These are phyloP conservation scores for Alsophila aescularia DNA, from an alignment of 2,888 invertebrate genomes.

Conservation along the genomic window DNA sequence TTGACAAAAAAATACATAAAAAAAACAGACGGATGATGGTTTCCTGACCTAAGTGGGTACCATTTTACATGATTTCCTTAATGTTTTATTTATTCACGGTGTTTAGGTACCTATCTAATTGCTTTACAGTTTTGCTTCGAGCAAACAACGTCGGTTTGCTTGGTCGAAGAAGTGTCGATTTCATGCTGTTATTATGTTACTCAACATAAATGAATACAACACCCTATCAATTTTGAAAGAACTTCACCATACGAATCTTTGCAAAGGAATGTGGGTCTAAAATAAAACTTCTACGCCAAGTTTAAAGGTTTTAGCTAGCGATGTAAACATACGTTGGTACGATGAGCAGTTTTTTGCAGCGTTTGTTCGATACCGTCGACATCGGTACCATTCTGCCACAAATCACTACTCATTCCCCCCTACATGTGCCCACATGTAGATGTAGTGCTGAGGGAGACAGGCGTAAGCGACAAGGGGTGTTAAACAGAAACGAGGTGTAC, in stretches of 20 bases:
- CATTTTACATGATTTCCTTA: too few relatives aligned
- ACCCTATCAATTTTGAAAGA: neutral
- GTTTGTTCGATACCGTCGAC: conserved; percentile 71
- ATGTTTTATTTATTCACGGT: too few relatives aligned
- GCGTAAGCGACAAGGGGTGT: conserved; percentile 7
- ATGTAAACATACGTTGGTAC: conserved; percentile 20
- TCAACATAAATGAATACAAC: too few relatives aligned
- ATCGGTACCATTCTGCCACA: conserved; percentile 57
- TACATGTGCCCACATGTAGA: conserved; percentile 20
- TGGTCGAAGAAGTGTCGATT: too few relatives aligned
- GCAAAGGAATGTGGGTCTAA: conserved; percentile 24
- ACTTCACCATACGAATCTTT: conserved; percentile 8
- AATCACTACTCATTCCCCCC: conserved; percentile 37
- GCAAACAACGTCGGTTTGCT: too few relatives aligned
- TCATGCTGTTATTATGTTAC: too few relatives aligned
- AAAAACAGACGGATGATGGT: too few relatives aligned
- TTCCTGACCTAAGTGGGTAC: too few relatives aligned
- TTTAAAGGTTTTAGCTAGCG: conserved; percentile 21
- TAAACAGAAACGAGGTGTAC: neutral
- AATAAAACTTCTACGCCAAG: conserved; percentile 21
- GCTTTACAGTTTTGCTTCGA: too few relatives aligned
- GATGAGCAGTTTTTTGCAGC: conserved; percentile 40
- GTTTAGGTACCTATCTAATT: too few relatives aligned
- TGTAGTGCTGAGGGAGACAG: conserved; percentile 1
- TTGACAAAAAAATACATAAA: too few relatives aligned